Evolutionary conservation across 2,113 vertebrate genomes (phyloP).

Genomic region (Psittacula cyanocephala): DNA sequence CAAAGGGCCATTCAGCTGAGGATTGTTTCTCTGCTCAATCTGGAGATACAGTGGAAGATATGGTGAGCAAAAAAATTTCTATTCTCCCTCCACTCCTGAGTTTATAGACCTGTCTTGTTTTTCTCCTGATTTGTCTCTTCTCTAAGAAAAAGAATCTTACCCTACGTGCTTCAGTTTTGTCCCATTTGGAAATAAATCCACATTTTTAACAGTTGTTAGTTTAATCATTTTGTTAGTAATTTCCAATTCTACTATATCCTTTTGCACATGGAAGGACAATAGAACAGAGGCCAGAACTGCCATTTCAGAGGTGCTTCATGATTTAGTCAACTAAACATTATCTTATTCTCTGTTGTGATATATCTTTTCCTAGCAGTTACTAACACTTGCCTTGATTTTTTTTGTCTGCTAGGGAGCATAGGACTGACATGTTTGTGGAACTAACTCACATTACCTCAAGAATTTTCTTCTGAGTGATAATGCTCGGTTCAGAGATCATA

Average conservation of each 20-base stretch:
- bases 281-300: background rate
- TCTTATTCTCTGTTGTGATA: background rate
- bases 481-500: background rate
- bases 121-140: background rate
- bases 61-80: background rate
- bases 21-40: background rate
- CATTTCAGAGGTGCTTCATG: background rate
- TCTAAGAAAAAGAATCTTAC: background rate
- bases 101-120: background rate
- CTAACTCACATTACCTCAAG: background rate
- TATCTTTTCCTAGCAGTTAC: background rate
- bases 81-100: background rate
- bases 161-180: background rate
- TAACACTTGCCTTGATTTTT: background rate
- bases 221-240: background rate
- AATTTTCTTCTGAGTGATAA: background rate
- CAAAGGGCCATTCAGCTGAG: background rate
- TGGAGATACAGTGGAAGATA: background rate
- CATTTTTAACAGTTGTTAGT: background rate
- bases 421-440: background rate
- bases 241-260: background rate
- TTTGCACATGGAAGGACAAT: background rate
- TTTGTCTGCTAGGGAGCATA: background rate
- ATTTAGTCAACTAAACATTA: background rate
- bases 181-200: background rate